Conservation (phyloP, 2,113 vertebrate species). For the Pseudorhombus dupliciocellatus region DNA sequence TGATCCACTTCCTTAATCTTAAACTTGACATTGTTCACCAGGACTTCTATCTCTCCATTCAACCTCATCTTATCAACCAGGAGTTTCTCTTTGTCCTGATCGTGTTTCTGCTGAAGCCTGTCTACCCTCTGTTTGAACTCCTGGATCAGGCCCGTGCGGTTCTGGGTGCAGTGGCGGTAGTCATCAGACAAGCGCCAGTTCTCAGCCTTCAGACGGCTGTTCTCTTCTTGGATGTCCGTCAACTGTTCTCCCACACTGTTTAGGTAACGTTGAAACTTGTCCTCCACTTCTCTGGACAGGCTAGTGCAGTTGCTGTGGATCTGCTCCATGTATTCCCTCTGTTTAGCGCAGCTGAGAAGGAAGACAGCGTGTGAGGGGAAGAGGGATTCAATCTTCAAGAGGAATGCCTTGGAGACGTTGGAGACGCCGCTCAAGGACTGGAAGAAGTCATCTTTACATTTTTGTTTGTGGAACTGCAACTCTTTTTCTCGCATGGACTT, state of each 20-base stretch:
- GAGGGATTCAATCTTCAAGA: conserved; percentile 73
- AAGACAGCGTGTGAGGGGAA: conserved; percentile 70
- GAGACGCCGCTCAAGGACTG: conserved; percentile 68
- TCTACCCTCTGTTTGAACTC: conserved; percentile 51
- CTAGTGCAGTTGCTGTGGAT: conserved; percentile 75
- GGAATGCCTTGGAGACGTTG: conserved; percentile 74
- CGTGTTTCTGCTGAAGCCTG: conserved; percentile 62
- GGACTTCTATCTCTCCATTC: conserved; percentile 22
- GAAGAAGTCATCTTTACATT: conserved; percentile 73
- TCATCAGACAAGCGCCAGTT: conserved; percentile 64
- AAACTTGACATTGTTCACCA: conserved; percentile 43
- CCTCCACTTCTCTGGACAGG: conserved; percentile 74
- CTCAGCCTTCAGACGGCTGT: conserved; percentile 65
- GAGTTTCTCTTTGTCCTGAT: conserved; percentile 66
- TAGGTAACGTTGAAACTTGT: conserved; percentile 72
- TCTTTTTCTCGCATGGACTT: conserved; percentile 60
- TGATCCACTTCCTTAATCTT: conserved; percentile 52
- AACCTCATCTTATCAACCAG: conserved; percentile 67
- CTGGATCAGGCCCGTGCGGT: conserved; percentile 53
- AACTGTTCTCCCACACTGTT: conserved; percentile 60
- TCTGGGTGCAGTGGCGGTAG: conserved; percentile 64
- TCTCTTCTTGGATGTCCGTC: conserved; percentile 58
- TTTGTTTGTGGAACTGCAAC: conserved; percentile 46
- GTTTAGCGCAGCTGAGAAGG: conserved; percentile 77
- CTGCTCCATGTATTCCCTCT: conserved; percentile 68